Percentiles rank a stretch among this genome's conserved stretches.
These are phyloP conservation scores for Dicyrtoma fusca DNA, from an alignment of 2,888 invertebrate genomes.

Conservation along the genomic window DNA sequence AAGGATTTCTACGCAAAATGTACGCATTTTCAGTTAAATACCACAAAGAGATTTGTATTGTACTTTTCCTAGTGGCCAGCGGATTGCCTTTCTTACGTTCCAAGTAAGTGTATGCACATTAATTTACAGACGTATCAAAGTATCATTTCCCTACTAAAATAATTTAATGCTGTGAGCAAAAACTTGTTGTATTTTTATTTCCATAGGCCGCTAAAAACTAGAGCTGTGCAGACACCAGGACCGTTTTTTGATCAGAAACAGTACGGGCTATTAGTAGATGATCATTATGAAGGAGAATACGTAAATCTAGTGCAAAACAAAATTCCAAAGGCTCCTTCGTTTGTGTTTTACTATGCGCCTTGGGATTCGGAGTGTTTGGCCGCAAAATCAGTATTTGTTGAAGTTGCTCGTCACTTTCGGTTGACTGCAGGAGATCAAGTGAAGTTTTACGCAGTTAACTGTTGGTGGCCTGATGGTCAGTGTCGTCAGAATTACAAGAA, in stretches of 20 bases:
- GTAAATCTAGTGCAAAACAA: constrained; percentile 50
- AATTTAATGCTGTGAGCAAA: no score
- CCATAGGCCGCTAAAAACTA: constrained; percentile 50
- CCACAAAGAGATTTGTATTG: constrained; percentile 53
- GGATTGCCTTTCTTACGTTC: constrained; percentile 48
- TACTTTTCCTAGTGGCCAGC: constrained; percentile 51
- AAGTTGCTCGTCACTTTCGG: constrained; percentile 52
- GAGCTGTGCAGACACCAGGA: constrained; percentile 45
- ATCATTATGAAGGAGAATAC: constrained; percentile 54
- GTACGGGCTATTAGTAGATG: constrained; percentile 43
- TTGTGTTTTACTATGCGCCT: constrained; percentile 55
- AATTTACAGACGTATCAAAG: not conserved
- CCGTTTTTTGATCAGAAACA: constrained; percentile 50
- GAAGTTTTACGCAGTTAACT: constrained; percentile 54
- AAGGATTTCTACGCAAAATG: constrained; percentile 38
- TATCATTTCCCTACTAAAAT: not conserved
- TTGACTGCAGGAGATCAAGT: constrained; percentile 43
- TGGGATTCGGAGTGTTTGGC: constrained; percentile 56
- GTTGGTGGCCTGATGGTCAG: constrained; percentile 56
- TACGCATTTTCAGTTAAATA: constrained; percentile 45
- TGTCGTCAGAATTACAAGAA: constrained; percentile 55
- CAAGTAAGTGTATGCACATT: constrained; percentile 40
- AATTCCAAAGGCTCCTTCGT: constrained; percentile 51
- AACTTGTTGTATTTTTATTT: not conserved
- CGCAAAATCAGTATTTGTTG: constrained; percentile 47